phyloP scores from a whole-genome alignment of 2,797 vertebrate genomes.

The Trematomus bernacchii region DNA sequence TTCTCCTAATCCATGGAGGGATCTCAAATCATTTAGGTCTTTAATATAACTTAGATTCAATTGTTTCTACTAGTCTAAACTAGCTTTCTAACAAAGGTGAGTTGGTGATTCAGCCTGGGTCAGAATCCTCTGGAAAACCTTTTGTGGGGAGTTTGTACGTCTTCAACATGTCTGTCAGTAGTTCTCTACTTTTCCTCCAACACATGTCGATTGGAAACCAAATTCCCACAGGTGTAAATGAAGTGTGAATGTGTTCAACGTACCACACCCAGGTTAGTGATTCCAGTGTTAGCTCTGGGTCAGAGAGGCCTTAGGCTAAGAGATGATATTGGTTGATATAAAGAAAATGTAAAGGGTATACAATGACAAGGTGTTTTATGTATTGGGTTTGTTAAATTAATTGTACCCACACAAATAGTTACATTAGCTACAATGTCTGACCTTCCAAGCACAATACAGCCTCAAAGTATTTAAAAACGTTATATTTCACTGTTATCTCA shows the following conservation, averaged over 20 bases:
- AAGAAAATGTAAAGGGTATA: neutral
- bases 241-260: slow-evolving; percentile 11
- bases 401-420: neutral
- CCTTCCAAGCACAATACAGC: neutral
- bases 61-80: neutral
- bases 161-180: neutral
- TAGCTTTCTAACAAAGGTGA: neutral
- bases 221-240: slow-evolving; percentile 26
- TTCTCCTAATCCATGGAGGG: neutral
- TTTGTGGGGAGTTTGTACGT: too few species aligned
- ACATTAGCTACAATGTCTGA: neutral
- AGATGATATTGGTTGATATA: neutral
- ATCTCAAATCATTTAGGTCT: neutral
- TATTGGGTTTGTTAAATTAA: neutral
- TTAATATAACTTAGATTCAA: neutral
- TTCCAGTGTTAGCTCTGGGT: neutral
- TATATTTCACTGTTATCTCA: neutral
- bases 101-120: neutral
- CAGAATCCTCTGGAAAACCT: neutral
- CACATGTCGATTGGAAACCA: neutral
- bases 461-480: neutral
- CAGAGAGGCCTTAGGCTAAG: neutral
- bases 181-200: neutral
- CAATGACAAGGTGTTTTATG: neutral
- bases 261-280: neutral